Conservation (phyloP, 2,888 invertebrate genomes). For the Choreutis nemorana region DNA sequence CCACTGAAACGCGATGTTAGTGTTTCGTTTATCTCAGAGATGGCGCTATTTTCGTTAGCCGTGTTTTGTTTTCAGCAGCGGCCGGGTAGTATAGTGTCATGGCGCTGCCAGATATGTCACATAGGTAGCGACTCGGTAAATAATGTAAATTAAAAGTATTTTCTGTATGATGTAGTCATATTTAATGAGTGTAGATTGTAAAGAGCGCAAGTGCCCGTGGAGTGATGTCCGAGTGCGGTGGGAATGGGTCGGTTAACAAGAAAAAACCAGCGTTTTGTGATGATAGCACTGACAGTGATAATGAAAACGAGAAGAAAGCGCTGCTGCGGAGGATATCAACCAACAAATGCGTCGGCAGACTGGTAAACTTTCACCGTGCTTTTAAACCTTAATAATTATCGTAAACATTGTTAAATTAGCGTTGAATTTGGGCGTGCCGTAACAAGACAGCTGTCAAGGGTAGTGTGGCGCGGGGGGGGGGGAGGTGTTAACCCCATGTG, state of each 20-base stretch:
- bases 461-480: slow-evolving; percentile 20
- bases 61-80: slow-evolving; percentile 61
- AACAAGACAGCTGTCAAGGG: slow-evolving; percentile 30
- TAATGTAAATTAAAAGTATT: slow-evolving; percentile 40
- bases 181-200: slow-evolving; percentile 41
- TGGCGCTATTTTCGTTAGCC: slow-evolving; percentile 22
- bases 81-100: slow-evolving; percentile 48
- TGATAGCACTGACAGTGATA: slow-evolving; percentile 79
- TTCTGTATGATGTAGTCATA: slow-evolving; percentile 59
- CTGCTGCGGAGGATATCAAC: slow-evolving; percentile 83
- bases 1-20: slow-evolving; percentile 8
- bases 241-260: slow-evolving; percentile 28
- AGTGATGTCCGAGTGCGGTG: slow-evolving; percentile 52
- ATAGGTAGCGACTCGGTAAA: slow-evolving; percentile 38
- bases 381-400: too few relatives aligned
- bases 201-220: slow-evolving; percentile 36
- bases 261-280: slow-evolving; percentile 41
- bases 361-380: slow-evolving; percentile 67
- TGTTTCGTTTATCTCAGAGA: slow-evolving; percentile 21
- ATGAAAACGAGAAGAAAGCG: slow-evolving; percentile 80
- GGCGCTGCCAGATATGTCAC: slow-evolving; percentile 58
- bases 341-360: slow-evolving; percentile 81
- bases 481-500: slow-evolving; percentile 27
- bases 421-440: slow-evolving; percentile 29
- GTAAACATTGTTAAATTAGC: slow-evolving; percentile 7